phyloP scores from a whole-genome alignment of 2,888 invertebrate species.

The Drosophila macrothrix region DNA sequence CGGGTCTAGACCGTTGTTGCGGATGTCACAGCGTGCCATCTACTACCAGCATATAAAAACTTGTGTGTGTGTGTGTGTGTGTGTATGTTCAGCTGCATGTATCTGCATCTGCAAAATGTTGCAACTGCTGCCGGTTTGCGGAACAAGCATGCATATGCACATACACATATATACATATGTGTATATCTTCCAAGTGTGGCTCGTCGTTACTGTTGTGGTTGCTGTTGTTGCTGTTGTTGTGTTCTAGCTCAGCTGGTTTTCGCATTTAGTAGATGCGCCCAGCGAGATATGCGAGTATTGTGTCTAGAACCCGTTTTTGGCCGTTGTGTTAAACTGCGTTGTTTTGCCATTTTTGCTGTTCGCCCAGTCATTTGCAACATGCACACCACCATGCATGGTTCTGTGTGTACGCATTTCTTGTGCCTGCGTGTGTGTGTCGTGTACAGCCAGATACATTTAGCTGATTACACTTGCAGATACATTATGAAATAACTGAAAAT shows the following conservation, averaged over 20 bases:
- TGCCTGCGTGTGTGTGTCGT: conserved; percentile 26
- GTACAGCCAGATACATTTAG: conserved; percentile 55
- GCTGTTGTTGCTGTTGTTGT: conserved; percentile 10
- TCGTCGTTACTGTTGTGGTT: conserved; percentile 17
- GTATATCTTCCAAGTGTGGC: conserved; percentile 31
- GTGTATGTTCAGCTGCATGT: conserved; percentile 23
- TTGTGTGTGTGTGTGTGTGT: not conserved
- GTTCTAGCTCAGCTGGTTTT: conserved; percentile 79
- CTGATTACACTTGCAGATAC: conserved; percentile 77
- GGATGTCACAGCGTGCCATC: conserved; percentile 61
- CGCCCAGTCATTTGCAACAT: conserved; percentile 77
- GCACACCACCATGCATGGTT: conserved; percentile 63
- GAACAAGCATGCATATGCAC: conserved; percentile 19
- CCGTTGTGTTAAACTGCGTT: conserved; percentile 13
- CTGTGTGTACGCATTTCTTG: conserved; percentile 40
- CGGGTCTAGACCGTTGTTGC: conserved; percentile 40
- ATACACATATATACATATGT: not conserved
- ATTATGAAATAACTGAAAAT: conserved; percentile 67
- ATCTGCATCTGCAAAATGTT: conserved; percentile 44
- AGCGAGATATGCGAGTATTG: conserved; percentile 56
- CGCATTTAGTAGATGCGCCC: conserved; percentile 65
- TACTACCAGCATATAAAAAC: conserved; percentile 21
- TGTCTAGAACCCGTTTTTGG: conserved; percentile 75
- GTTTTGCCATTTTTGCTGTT: conserved; percentile 55
- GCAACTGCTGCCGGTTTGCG: conserved; percentile 41